phyloP scores from a whole-genome alignment of 92 coral and sea anemone species.

The Actinernus sp. region DNA sequence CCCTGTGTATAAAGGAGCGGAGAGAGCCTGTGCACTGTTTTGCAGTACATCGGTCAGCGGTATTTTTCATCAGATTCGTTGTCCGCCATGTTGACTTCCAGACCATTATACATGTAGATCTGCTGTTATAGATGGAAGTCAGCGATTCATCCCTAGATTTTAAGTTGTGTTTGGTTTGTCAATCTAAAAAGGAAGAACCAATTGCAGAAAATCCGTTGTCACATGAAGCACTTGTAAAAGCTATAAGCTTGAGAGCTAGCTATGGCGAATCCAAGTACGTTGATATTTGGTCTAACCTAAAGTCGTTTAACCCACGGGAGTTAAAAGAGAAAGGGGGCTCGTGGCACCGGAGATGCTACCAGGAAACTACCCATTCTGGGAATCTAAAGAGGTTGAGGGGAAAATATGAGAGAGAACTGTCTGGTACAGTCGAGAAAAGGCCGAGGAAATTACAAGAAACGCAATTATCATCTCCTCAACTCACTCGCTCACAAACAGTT shows the following conservation, averaged over 20 bases:
- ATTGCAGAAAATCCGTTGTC: conserved; percentile 28
- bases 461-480: no score
- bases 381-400: conserved; percentile 33
- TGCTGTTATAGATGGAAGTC: no score
- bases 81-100: no score
- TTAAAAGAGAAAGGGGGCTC: neutral
- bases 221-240: conserved; percentile 14
- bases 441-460: no score
- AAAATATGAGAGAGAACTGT: conserved; percentile 16
- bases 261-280: conserved; percentile 29
- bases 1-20: no score
- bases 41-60: no score
- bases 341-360: conserved; percentile 13
- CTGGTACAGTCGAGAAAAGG: neutral
- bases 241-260: conserved; percentile 14
- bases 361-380: conserved; percentile 28
- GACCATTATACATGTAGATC: no score
- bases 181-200: conserved; percentile 1
- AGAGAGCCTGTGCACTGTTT: no score
- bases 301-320: conserved; percentile 4
- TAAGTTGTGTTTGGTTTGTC: conserved; percentile 16
- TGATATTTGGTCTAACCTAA: conserved; percentile 10
- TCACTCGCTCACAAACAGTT: conserved; percentile 33
- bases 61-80: no score
- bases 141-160: no score